These are phyloP conservation scores for Camponotus pennsylvanicus DNA, from an alignment of 1,140 invertebrate genomes.

Conservation along the genomic window DNA sequence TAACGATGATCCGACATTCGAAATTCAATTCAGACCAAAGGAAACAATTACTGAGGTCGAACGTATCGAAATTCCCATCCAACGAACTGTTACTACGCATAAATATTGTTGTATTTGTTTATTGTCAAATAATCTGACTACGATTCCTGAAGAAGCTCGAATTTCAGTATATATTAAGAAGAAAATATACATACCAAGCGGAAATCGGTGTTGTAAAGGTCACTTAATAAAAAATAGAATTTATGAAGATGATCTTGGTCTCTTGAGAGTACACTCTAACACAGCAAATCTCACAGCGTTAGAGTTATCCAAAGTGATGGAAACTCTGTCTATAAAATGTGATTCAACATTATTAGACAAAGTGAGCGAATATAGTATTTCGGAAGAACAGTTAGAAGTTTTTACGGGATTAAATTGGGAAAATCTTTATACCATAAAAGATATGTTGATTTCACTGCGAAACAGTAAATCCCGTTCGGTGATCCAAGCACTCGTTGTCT, in stretches of 20 bases:
- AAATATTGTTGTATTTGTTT: conserved; percentile 28
- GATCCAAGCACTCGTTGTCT: not conserved
- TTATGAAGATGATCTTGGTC: conserved; percentile 26
- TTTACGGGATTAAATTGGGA: conserved; percentile 65
- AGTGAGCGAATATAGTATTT: conserved; percentile 61
- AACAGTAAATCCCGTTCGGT: not conserved
- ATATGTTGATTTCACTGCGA: conserved; percentile 5
- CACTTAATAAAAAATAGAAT: conserved; percentile 61
- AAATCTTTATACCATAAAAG: not conserved
- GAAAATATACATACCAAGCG: conserved; percentile 29
- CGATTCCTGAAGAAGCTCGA: not conserved
- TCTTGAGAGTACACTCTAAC: conserved; percentile 8
- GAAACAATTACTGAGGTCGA: not conserved
- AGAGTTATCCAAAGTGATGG: conserved; percentile 10
- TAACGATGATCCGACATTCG: not conserved
- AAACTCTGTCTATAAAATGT: conserved; percentile 12
- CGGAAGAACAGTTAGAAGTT: conserved; percentile 64
- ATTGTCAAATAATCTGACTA: not conserved
- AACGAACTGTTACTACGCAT: conserved; percentile 20
- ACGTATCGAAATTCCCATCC: conserved; percentile 23
- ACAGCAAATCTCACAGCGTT: not conserved
- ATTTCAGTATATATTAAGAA: not conserved
- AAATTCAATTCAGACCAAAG: not conserved
- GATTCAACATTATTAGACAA: conserved; percentile 54
- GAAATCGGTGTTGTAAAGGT: conserved; percentile 53